Conservation (phyloP, 2,888 invertebrate genomes). For the Deilephila porcellus region DNA sequence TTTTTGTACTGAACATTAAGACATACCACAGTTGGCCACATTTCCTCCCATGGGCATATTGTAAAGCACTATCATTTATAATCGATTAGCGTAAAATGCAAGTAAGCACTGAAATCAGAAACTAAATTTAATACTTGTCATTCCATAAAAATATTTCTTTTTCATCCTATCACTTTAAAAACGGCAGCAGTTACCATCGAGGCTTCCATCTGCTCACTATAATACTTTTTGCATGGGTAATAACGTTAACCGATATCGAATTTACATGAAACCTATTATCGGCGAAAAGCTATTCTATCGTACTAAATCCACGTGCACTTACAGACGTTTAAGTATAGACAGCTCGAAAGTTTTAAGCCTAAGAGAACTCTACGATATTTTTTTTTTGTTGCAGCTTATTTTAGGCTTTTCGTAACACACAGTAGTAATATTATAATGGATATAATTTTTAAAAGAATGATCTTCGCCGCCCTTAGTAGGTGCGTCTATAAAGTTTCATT, state of each 20-base stretch:
- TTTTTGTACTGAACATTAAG: constrained; percentile 73
- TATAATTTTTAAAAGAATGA: constrained; percentile 75
- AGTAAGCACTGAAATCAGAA: constrained; percentile 60
- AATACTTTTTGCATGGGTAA: constrained; percentile 73
- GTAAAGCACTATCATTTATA: constrained; percentile 56
- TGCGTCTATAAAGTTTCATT: constrained; percentile 82
- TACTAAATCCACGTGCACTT: constrained; percentile 81
- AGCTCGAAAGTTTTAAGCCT: constrained; percentile 80
- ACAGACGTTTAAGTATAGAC: constrained; percentile 74
- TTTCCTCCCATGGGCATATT: constrained; percentile 66
- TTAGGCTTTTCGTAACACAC: constrained; percentile 81
- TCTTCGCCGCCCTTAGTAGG: constrained; percentile 77
- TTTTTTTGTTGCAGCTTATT: constrained; percentile 71
- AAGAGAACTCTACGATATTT: constrained; percentile 75
- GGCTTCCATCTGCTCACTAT: constrained; percentile 65
- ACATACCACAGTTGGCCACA: constrained; percentile 55
- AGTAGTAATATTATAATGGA: constrained; percentile 73
- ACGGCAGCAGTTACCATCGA: constrained; percentile 65
- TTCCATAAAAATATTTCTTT: constrained; percentile 76
- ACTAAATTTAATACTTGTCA: constrained; percentile 81
- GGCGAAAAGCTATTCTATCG: constrained; percentile 74
- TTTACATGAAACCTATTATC: constrained; percentile 69
- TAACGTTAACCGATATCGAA: constrained; percentile 65
- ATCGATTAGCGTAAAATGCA: constrained; percentile 66
- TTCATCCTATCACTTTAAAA: constrained; percentile 67